A percentile compares a stretch with the other conserved stretches of the same genome.
These are phyloP conservation scores for Whitmania pigra DNA, from an alignment of 1,140 invertebrate species.

Conservation along the genomic window DNA sequence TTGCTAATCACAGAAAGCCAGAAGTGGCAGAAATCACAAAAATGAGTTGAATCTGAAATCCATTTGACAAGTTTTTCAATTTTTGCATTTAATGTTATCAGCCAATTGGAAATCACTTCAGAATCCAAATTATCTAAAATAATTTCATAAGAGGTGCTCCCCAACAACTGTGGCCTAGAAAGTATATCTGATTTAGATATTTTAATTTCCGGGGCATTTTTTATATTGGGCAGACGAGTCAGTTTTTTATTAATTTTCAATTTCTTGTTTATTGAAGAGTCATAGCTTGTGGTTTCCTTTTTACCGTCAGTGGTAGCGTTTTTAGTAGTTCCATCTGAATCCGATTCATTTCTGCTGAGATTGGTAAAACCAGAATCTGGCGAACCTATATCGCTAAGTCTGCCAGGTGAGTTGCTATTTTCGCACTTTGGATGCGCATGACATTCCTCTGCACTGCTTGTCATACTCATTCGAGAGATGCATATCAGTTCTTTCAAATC, in stretches of 20 bases:
- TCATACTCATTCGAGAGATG: neutral
- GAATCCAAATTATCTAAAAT: slow-evolving; percentile 7
- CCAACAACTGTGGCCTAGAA: neutral
- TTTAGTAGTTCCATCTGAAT: neutral
- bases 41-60: neutral
- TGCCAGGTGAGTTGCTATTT: neutral
- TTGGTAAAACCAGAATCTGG: slow-evolving; percentile 9
- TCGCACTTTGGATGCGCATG: neutral
- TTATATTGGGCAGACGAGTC: neutral
- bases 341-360: neutral
- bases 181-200: no score
- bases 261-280: neutral
- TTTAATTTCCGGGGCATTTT: neutral
- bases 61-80: slow-evolving; percentile 1
- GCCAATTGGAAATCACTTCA: neutral
- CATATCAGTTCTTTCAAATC: slow-evolving; percentile 5
- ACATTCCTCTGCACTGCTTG: neutral
- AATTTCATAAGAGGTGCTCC: neutral
- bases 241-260: neutral
- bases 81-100: neutral
- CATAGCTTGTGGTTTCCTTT: neutral
- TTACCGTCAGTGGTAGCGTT: neutral
- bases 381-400: neutral
- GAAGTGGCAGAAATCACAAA: neutral
- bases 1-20: neutral